Evolutionary conservation across 2,113 vertebrate genomes (phyloP).

Genomic region (Aegotheles bennettii): DNA sequence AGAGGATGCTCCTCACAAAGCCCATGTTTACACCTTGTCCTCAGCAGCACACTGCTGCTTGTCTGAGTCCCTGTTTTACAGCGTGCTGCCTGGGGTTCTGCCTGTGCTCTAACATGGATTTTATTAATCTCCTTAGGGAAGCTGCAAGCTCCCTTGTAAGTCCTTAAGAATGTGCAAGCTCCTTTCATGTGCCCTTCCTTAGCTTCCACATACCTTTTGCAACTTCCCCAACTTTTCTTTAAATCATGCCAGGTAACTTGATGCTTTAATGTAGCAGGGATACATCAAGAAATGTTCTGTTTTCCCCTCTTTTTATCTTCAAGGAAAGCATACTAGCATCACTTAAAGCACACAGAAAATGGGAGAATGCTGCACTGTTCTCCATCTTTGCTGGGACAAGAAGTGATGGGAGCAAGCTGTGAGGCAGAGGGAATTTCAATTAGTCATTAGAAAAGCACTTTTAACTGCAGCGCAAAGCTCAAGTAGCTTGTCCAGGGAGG

Average conservation of each 20-base stretch:
- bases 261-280: too few species aligned
- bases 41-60: background rate
- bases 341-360: background rate
- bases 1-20: background rate
- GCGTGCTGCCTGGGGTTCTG: background rate
- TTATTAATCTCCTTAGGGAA: background rate
- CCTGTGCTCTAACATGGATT: background rate
- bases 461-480: background rate
- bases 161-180: background rate
- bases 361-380: background rate
- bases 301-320: background rate
- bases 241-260: background rate
- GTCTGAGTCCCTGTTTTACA: background rate
- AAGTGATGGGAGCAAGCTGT: background rate
- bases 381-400: background rate
- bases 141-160: background rate
- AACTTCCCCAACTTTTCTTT: background rate
- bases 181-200: background rate
- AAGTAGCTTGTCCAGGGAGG: background rate
- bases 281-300: background rate
- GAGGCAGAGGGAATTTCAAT: background rate
- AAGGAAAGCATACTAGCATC: background rate
- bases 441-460: background rate
- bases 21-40: rapidly evolving
- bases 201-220: background rate